These are phyloP conservation scores for Neodiprion lecontei DNA, from an alignment of 1,140 invertebrate species.

Conservation along the genomic window DNA sequence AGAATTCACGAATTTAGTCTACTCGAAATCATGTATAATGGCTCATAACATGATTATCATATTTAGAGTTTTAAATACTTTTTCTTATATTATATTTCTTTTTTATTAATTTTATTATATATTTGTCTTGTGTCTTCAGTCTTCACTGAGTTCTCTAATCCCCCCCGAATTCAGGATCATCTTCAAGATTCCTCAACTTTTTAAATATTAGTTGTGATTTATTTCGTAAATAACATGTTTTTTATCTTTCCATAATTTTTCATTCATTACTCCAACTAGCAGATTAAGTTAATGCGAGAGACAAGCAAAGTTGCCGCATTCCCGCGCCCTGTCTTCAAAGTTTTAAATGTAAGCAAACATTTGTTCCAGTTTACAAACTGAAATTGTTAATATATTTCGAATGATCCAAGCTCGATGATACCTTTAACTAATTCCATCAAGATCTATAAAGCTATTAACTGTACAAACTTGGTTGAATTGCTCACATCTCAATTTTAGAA, in stretches of 20 bases:
- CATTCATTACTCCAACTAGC: neutral
- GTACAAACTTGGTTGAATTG: too few species aligned
- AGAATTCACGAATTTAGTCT: neutral
- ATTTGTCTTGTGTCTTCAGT: neutral
- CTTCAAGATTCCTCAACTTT: neutral
- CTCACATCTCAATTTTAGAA: too few species aligned
- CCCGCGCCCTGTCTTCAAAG: conserved; percentile 1
- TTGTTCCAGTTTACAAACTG: too few species aligned
- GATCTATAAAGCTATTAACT: too few species aligned
- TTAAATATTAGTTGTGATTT: neutral
- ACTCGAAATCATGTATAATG: neutral
- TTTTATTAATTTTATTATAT: neutral
- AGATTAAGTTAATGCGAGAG: neutral
- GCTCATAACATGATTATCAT: neutral
- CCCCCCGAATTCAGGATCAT: neutral
- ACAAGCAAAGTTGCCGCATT: neutral
- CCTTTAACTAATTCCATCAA: too few species aligned
- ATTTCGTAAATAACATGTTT: neutral
- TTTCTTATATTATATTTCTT: neutral
- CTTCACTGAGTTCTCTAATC: neutral
- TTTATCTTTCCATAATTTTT: too few species aligned
- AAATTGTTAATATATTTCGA: too few species aligned
- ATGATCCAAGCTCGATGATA: too few species aligned
- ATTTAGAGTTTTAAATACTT: neutral
- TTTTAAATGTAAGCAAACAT: too few species aligned